A percentile compares a stretch with the other conserved stretches of the same genome.
Conservation (phyloP, 2,888 invertebrate species). For the Dolichopus griseipennis region DNA sequence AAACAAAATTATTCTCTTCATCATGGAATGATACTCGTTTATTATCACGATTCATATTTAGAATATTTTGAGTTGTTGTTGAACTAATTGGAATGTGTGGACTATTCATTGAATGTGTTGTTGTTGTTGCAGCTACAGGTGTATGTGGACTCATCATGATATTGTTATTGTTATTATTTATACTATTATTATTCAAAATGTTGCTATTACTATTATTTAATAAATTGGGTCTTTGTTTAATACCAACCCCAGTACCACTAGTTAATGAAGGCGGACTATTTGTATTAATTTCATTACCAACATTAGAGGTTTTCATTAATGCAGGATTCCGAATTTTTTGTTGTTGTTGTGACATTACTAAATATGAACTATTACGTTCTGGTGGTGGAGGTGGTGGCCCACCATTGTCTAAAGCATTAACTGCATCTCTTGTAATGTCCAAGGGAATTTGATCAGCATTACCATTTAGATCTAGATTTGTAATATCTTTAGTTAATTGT, state of each 20-base stretch:
- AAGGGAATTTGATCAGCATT: constrained; percentile 15
- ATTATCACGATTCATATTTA: constrained; percentile 36
- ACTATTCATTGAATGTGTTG: constrained; percentile 18
- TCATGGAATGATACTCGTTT: constrained; percentile 74
- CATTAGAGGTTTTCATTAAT: constrained; percentile 28
- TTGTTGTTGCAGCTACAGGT: constrained; percentile 14
- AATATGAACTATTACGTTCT: constrained; percentile 80
- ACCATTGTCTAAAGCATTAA: constrained; percentile 15
- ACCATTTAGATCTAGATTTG: constrained; percentile 9
- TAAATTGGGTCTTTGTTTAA: not conserved
- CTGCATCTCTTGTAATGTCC: constrained; percentile 24
- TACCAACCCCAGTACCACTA: not conserved
- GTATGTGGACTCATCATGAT: not conserved
- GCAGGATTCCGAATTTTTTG: constrained; percentile 31
- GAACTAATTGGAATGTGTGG: constrained; percentile 18
- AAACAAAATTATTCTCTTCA: constrained; percentile 44
- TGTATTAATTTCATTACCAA: not conserved
- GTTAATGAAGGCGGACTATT: not conserved
- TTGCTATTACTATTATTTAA: constrained; percentile 11
- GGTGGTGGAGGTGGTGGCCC: constrained; percentile 64
- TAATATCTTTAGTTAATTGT: constrained; percentile 35
- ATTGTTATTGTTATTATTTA: constrained; percentile 15
- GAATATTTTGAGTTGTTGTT: constrained; percentile 12
- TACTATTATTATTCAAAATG: constrained; percentile 25
- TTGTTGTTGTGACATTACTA: constrained; percentile 66